Conservation (phyloP, 2,113 vertebrate genomes). For the Lepisosteus osseus region DNA sequence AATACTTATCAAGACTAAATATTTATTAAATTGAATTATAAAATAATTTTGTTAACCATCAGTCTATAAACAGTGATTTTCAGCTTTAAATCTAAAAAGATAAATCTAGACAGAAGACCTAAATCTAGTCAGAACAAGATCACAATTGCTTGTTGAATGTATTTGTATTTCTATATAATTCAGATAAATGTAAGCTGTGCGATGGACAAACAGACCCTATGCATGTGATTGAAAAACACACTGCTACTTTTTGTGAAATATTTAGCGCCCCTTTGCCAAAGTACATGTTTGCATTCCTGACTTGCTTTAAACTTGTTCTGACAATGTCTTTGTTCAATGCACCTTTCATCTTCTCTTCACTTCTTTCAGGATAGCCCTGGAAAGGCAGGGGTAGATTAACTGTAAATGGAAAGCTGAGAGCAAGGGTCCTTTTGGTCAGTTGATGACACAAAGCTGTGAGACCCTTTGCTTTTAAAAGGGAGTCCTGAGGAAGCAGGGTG, state of each 20-base stretch:
- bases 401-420: conserved; percentile 50
- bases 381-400: conserved; percentile 41
- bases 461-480: conserved; percentile 28
- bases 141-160: too few species aligned
- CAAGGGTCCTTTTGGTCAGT: conserved; percentile 39
- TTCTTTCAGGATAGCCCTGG: conserved; percentile 32
- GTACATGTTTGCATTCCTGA: conserved; percentile 47
- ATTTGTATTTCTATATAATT: too few species aligned
- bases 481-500: conserved; percentile 27
- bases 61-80: too few species aligned
- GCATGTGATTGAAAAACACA: too few species aligned
- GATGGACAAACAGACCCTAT: too few species aligned
- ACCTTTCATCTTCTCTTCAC: conserved; percentile 38
- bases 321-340: conserved; percentile 37
- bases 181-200: too few species aligned
- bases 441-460: conserved; percentile 43
- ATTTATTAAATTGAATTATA: too few species aligned
- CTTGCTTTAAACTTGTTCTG: conserved; percentile 40
- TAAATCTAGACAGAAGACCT: too few species aligned
- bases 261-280: conserved; percentile 35
- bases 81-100: too few species aligned
- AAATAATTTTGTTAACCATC: too few species aligned
- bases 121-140: too few species aligned
- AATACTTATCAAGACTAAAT: too few species aligned
- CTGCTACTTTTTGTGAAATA: neutral